phyloP scores from a whole-genome alignment of 2,797 vertebrate genomes.

The Hoplostethus mediterraneus region DNA sequence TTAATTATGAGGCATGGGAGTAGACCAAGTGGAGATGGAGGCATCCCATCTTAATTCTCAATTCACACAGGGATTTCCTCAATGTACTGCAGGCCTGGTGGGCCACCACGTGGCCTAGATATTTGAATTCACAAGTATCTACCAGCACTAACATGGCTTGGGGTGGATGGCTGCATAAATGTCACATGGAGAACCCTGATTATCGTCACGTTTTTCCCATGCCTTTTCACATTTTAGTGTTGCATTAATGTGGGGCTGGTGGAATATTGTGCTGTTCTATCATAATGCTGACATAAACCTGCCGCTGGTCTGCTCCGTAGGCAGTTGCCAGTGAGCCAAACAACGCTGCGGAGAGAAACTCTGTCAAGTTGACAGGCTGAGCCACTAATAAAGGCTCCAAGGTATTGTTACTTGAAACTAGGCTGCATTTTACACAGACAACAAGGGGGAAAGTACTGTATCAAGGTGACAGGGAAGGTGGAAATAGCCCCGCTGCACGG shows the following conservation, averaged over 20 bases:
- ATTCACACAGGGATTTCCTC: conserved; percentile 23
- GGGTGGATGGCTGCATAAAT: conserved; percentile 18
- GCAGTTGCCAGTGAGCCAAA: conserved; percentile 60
- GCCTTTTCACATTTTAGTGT: conserved; percentile 1
- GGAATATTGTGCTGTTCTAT: conserved; percentile 25
- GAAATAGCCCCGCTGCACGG: conserved; percentile 17
- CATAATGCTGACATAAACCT: conserved; percentile 44
- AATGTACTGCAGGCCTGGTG: conserved; percentile 6
- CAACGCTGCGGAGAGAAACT: conserved; percentile 54
- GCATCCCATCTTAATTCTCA: conserved; percentile 25
- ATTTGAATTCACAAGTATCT: conserved; percentile 17
- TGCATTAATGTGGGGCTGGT: conserved; percentile 17
- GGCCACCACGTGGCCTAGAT: conserved; percentile 17
- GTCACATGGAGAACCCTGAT: conserved; percentile 4
- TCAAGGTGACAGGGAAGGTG: conserved; percentile 52
- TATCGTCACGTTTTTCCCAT: neutral
- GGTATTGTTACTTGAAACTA: conserved; percentile 62
- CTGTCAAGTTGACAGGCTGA: conserved; percentile 59
- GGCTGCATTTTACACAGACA: conserved; percentile 42
- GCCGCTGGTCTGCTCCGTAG: conserved; percentile 31
- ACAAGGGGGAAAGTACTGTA: conserved; percentile 25
- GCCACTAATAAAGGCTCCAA: conserved; percentile 72
- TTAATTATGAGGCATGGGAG: conserved; percentile 27
- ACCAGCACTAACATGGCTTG: neutral
- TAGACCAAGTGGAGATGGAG: conserved; percentile 18